These are phyloP conservation scores for Papilio helenus DNA, from an alignment of 1,140 invertebrate genomes.

Conservation along the genomic window DNA sequence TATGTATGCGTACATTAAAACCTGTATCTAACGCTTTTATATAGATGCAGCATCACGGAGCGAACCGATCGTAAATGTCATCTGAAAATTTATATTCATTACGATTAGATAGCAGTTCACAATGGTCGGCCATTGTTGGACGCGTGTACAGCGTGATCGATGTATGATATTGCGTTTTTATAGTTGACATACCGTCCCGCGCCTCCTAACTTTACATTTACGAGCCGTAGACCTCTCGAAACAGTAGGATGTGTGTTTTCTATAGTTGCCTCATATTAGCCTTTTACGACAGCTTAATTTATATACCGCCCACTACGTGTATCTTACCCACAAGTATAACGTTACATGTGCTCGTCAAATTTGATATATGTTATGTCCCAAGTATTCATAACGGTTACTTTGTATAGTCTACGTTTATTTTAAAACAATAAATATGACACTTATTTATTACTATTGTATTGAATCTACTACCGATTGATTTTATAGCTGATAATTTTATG, in stretches of 20 bases:
- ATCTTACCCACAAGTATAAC: slow-evolving; percentile 53
- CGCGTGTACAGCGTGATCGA: slow-evolving; percentile 73
- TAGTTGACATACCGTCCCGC: slow-evolving; percentile 60
- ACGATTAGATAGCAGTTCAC: slow-evolving; percentile 79
- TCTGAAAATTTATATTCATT: slow-evolving; percentile 82
- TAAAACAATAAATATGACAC: slow-evolving; percentile 48
- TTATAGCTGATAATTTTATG: slow-evolving; percentile 22
- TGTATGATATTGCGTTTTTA: slow-evolving; percentile 78
- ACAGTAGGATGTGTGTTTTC: slow-evolving; percentile 65
- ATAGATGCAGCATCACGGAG: slow-evolving; percentile 75
- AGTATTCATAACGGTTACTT: slow-evolving; percentile 42
- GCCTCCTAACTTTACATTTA: slow-evolving; percentile 60
- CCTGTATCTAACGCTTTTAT: slow-evolving; percentile 72
- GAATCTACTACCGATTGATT: slow-evolving; percentile 31
- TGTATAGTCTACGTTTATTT: slow-evolving; percentile 44
- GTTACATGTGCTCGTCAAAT: slow-evolving; percentile 51
- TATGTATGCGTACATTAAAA: slow-evolving; percentile 67
- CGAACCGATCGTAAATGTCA: slow-evolving; percentile 79
- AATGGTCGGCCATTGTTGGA: slow-evolving; percentile 75
- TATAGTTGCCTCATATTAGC: slow-evolving; percentile 59
- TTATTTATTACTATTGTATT: slow-evolving; percentile 15
- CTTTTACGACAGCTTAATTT: slow-evolving; percentile 69
- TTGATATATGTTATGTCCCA: slow-evolving; percentile 45
- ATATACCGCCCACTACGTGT: slow-evolving; percentile 59
- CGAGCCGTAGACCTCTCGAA: slow-evolving; percentile 50